Percentiles rank a stretch among this genome's conserved stretches.
Evolutionary conservation across 2,113 vertebrate species (phyloP).

Genomic region (Theristicus caerulescens): DNA sequence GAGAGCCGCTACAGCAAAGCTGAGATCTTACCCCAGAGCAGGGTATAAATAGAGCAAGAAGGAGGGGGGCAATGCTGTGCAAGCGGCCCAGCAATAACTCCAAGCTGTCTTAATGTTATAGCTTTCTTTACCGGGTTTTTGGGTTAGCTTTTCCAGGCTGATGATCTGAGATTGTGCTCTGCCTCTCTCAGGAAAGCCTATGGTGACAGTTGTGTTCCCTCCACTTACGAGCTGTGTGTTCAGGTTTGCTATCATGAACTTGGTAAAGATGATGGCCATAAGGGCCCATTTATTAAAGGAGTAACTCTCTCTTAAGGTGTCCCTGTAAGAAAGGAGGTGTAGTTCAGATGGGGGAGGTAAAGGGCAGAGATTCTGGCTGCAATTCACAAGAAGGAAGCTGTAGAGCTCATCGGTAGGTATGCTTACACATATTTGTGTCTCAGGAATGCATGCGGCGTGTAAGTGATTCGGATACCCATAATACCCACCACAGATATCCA

Average conservation of each 20-base stretch:
- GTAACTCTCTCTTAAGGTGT: not conserved
- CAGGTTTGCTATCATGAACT: not conserved
- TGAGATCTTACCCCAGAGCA: not conserved
- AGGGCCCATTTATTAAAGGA: not conserved
- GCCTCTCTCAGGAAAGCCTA: not conserved
- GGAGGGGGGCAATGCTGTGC: too few species aligned
- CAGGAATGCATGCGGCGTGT: fast-evolving
- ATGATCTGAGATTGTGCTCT: not conserved
- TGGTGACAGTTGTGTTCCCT: not conserved
- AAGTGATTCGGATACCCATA: not conserved
- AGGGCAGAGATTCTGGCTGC: not conserved
- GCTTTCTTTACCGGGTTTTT: not conserved
- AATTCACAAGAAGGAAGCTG: not conserved
- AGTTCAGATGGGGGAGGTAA: not conserved
- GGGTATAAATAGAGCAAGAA: not conserved
- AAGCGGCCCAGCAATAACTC: not conserved
- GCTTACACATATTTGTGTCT: fast-evolving
- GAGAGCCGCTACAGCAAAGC: not conserved
- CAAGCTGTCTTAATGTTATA: not conserved
- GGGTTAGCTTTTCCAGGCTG: not conserved
- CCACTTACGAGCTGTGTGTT: fast-evolving
- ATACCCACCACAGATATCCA: not conserved
- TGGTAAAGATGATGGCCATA: not conserved
- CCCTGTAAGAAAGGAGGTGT: not conserved
- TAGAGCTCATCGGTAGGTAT: fast-evolving